A percentile compares a stretch with the other conserved stretches of the same genome.
Conservation (phyloP, 2,888 invertebrate species). For the Leptinotarsa tumamoca region DNA sequence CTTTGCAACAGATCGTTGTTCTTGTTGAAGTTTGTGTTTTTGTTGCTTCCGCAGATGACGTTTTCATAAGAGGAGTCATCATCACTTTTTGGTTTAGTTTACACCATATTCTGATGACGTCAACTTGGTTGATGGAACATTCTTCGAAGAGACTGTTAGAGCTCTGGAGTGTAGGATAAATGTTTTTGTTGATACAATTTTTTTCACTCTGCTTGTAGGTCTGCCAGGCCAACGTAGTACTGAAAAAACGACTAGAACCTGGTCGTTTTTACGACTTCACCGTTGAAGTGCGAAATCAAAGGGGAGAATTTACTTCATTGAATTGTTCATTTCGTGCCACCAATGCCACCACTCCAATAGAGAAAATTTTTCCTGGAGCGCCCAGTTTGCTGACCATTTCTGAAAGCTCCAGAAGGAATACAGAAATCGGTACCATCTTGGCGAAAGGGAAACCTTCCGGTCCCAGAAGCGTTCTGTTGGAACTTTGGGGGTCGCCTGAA, state of each 20-base stretch:
- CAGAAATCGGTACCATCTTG: constrained; percentile 82
- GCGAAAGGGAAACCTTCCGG: constrained; percentile 81
- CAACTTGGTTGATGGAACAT: too few relatives aligned
- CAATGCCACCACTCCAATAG: constrained; percentile 85
- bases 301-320: constrained; percentile 69
- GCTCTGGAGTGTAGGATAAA: background rate
- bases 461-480: constrained; percentile 66
- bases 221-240: constrained; percentile 88
- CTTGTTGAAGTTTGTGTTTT: too few relatives aligned
- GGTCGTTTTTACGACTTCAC: constrained; percentile 89
- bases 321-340: constrained; percentile 81
- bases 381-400: constrained; percentile 63
- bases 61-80: too few relatives aligned
- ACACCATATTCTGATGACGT: too few relatives aligned
- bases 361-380: constrained; percentile 85
- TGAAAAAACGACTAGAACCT: constrained; percentile 80
- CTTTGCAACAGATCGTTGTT: too few relatives aligned
- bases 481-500: constrained; percentile 83
- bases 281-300: constrained; percentile 75
- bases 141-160: background rate
- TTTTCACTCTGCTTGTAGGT: constrained; percentile 58
- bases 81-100: too few relatives aligned
- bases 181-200: background rate
- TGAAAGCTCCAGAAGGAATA: constrained; percentile 71
- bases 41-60: too few relatives aligned